These are phyloP conservation scores for Premnoplex brunnescens DNA, from an alignment of 2,797 vertebrate genomes.

Conservation along the genomic window DNA sequence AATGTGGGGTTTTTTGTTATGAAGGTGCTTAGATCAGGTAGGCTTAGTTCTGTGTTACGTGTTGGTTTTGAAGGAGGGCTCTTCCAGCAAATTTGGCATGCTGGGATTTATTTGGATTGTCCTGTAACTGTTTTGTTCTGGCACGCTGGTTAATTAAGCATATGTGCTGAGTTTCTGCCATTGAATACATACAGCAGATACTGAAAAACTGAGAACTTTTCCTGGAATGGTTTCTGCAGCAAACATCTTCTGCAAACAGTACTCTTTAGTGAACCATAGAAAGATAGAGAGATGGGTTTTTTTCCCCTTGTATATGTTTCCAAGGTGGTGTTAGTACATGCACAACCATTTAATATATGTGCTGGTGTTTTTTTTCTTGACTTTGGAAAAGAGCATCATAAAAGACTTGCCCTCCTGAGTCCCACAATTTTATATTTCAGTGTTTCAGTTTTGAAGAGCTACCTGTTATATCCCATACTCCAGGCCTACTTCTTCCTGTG, in stretches of 20 bases:
- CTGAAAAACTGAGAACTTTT: background rate
- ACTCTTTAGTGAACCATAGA: background rate
- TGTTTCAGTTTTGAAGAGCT: background rate
- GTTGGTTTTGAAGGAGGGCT: background rate
- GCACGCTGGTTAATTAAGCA: background rate
- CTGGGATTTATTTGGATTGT: background rate
- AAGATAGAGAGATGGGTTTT: background rate
- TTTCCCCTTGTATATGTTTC: background rate
- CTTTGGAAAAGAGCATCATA: background rate
- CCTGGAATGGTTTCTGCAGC: background rate
- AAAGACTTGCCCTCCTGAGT: background rate
- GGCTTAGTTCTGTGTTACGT: background rate
- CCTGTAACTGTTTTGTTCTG: background rate
- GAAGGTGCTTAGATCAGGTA: background rate
- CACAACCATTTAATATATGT: background rate
- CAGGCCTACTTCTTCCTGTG: background rate
- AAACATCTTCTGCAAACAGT: background rate
- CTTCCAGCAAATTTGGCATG: background rate
- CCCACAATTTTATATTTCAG: background rate
- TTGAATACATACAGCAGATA: background rate
- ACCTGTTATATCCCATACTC: background rate
- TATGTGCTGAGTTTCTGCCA: background rate
- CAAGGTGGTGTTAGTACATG: background rate
- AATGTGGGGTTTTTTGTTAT: background rate
- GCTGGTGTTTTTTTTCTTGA: background rate